Conservation (phyloP, 1,140 invertebrate species). For the Plectrocnemia conspersa region DNA sequence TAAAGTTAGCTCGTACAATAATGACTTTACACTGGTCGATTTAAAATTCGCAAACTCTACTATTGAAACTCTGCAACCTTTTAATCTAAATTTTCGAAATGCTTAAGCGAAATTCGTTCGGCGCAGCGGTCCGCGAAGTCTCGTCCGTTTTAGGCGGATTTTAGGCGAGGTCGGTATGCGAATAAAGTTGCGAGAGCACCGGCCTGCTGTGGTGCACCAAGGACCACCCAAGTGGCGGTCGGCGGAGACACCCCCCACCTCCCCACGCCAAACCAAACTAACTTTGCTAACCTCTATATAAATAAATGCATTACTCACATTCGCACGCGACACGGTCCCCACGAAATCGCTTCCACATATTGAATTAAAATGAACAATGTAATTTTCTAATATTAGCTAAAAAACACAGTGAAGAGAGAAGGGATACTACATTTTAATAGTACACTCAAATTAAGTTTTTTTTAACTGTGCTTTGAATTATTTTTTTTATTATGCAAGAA, state of each 20-base stretch:
- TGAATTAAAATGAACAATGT: too few relatives aligned
- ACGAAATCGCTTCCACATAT: not conserved
- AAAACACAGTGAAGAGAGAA: too few relatives aligned
- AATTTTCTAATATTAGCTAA: too few relatives aligned
- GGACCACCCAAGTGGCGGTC: slow-evolving; percentile 3
- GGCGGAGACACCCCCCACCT: not conserved
- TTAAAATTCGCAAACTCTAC: too few relatives aligned
- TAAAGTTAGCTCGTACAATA: slow-evolving; percentile 9
- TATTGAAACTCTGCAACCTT: too few relatives aligned
- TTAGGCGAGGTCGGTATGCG: not conserved
- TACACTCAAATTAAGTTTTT: too few relatives aligned
- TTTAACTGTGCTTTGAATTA: too few relatives aligned
- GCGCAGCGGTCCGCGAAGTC: not conserved
- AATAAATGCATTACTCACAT: slow-evolving; percentile 12
- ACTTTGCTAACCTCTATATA: slow-evolving; percentile 2
- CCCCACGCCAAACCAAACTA: not conserved
- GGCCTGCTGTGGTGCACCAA: not conserved
- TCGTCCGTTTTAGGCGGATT: not conserved
- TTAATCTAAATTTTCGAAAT: not conserved
- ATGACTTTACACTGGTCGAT: slow-evolving; percentile 10
- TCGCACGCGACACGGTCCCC: not conserved
- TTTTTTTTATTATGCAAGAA: too few relatives aligned
- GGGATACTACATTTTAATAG: too few relatives aligned
- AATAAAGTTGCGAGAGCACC: slow-evolving; percentile 3
- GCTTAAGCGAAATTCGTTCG: not conserved